A percentile compares a stretch with the other conserved stretches of the same genome.
phyloP scores from a whole-genome alignment of 2,113 vertebrate genomes.

The Xiphias gladius region DNA sequence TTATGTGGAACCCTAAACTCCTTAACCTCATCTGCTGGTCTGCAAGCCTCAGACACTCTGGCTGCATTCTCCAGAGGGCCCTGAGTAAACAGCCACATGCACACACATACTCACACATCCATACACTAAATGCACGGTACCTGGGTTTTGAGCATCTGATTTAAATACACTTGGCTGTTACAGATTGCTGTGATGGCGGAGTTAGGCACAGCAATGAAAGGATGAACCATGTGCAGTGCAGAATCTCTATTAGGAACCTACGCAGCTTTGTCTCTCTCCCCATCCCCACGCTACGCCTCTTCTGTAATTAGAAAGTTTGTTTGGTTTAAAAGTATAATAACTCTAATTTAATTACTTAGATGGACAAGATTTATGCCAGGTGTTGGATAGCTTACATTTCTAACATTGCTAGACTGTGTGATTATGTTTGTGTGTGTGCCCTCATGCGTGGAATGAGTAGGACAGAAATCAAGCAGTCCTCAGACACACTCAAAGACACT shows the following conservation, averaged over 20 bases:
- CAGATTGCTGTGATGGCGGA: not conserved
- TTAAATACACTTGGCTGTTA: conserved; percentile 22
- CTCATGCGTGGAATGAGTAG: not conserved
- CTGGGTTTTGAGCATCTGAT: conserved; percentile 46
- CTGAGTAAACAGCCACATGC: conserved; percentile 67
- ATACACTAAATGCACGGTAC: conserved; percentile 25
- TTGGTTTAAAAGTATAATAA: conserved; percentile 50
- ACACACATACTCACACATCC: conserved; percentile 5
- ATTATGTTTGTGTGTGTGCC: conserved; percentile 42
- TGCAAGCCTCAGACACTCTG: conserved; percentile 66
- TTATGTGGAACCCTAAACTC: conserved; percentile 71
- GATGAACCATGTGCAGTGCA: conserved; percentile 11
- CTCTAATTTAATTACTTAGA: conserved; percentile 46
- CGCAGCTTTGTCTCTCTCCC: conserved; percentile 1
- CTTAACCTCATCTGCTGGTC: conserved; percentile 65
- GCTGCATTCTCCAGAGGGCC: conserved; percentile 70
- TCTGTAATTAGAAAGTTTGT: conserved; percentile 57
- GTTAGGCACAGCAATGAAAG: not conserved
- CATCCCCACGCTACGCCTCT: not conserved
- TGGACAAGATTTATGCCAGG: conserved; percentile 31
- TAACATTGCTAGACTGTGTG: conserved; percentile 51
- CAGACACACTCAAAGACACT: not conserved
- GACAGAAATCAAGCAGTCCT: not conserved
- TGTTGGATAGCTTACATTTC: conserved; percentile 48
- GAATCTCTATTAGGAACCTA: conserved; percentile 15